These are phyloP conservation scores for Rhinoptilus africanus DNA, from an alignment of 2,113 vertebrate species.

Conservation along the genomic window DNA sequence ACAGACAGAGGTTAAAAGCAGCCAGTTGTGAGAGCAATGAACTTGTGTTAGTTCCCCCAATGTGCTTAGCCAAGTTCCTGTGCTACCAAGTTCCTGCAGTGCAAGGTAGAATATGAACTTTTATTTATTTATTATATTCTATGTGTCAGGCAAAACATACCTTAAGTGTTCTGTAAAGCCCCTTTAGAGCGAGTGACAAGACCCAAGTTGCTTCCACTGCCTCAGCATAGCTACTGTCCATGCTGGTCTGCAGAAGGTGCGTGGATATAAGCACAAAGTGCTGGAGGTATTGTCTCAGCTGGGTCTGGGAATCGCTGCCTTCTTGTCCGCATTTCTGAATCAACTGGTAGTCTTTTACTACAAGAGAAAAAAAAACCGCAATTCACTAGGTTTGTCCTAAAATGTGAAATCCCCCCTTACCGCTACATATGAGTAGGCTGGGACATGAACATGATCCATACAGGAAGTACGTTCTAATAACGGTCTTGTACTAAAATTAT, in stretches of 20 bases:
- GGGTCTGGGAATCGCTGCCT: slow-evolving; percentile 54
- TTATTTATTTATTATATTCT: background rate
- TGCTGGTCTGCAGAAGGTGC: slow-evolving; percentile 84
- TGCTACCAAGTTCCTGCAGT: background rate
- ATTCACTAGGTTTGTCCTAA: background rate
- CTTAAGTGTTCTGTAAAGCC: slow-evolving; percentile 93
- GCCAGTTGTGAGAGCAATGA: background rate
- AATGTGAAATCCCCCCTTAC: background rate
- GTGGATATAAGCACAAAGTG: slow-evolving; percentile 89
- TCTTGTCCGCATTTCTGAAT: slow-evolving; percentile 81
- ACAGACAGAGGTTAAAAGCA: background rate
- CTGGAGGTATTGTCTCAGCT: slow-evolving; percentile 84
- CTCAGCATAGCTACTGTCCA: slow-evolving; percentile 82
- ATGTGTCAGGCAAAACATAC: slow-evolving; percentile 39
- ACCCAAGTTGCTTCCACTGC: slow-evolving; percentile 97
- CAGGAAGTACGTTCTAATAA: background rate
- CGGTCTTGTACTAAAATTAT: background rate
- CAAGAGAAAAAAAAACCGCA: background rate
- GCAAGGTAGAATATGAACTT: fast-evolving
- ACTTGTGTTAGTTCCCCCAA: background rate
- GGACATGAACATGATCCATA: background rate
- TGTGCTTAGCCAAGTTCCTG: background rate
- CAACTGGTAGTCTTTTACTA: slow-evolving; percentile 96
- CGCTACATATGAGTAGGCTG: background rate
- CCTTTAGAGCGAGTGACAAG: slow-evolving; percentile 90